Percentiles rank a stretch among this genome's conserved stretches.
phyloP scores from a whole-genome alignment of 2,113 vertebrate species.

The Chloropsis cyanopogon region DNA sequence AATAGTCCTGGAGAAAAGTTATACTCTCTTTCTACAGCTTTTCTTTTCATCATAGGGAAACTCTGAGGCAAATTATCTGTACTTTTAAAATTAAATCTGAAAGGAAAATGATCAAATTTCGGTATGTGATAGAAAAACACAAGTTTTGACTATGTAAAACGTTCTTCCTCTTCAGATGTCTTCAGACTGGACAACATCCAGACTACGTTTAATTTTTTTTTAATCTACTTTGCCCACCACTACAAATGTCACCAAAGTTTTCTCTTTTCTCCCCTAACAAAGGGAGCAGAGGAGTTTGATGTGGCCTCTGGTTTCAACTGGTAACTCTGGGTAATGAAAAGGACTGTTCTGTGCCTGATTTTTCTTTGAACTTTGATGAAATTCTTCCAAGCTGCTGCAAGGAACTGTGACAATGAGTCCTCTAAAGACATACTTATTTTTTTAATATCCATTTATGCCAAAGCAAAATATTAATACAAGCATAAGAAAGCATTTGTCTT shows the following conservation, averaged over 20 bases:
- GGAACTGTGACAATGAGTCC: neutral
- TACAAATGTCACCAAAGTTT: neutral
- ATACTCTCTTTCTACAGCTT: neutral
- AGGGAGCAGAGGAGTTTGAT: neutral
- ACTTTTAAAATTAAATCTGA: neutral
- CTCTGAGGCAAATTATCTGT: neutral
- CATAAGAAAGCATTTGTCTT: neutral
- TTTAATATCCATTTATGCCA: neutral
- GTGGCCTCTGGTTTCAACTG: neutral
- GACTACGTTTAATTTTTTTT: neutral
- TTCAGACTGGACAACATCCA: neutral
- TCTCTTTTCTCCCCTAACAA: neutral
- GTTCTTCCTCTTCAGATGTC: neutral
- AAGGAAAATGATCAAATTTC: neutral
- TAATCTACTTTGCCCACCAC: neutral
- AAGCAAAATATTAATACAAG: neutral
- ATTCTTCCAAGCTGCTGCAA: neutral
- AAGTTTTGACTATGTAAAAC: neutral
- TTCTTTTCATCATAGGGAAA: neutral
- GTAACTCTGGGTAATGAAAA: neutral
- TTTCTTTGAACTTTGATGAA: neutral
- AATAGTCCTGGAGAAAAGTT: neutral
- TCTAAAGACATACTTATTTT: neutral
- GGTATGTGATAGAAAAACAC: neutral
- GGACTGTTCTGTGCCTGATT: neutral